A percentile compares a stretch with the other conserved stretches of the same genome.
These are phyloP conservation scores for Daubentonia madagascariensis DNA, from an alignment of 2,113 vertebrate genomes.

Conservation along the genomic window DNA sequence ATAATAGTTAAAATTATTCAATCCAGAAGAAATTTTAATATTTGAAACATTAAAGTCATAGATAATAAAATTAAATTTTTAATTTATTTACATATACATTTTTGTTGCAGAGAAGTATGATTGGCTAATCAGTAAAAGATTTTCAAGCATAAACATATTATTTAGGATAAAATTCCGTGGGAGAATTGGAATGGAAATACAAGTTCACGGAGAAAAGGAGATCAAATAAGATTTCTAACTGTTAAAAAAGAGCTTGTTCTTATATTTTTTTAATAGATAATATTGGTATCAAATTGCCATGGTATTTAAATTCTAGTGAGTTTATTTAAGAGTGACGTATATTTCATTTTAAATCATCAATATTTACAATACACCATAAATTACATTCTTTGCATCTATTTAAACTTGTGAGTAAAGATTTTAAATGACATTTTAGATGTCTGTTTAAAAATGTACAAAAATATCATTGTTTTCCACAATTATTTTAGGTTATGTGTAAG, in stretches of 20 bases:
- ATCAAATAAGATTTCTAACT: too few species aligned
- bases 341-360: not conserved
- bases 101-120: not conserved
- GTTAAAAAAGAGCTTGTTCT: too few species aligned
- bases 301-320: not conserved
- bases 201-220: too few species aligned
- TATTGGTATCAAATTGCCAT: not conserved
- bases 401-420: not conserved
- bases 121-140: not conserved
- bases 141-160: not conserved
- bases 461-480: not conserved
- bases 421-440: not conserved
- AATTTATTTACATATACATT: not conserved
- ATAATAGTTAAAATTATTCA: not conserved
- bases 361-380: not conserved
- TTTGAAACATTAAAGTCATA: not conserved
- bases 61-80: conserved; percentile 13
- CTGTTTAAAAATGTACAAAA: not conserved
- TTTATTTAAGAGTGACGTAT: not conserved
- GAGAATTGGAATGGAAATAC: not conserved
- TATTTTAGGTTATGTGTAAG: not conserved
- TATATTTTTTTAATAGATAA: not conserved
- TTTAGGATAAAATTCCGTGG: not conserved
- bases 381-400: not conserved
- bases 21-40: not conserved